Conservation (phyloP, 2,113 vertebrate species). For the Sinocyclocheilus grahami region DNA sequence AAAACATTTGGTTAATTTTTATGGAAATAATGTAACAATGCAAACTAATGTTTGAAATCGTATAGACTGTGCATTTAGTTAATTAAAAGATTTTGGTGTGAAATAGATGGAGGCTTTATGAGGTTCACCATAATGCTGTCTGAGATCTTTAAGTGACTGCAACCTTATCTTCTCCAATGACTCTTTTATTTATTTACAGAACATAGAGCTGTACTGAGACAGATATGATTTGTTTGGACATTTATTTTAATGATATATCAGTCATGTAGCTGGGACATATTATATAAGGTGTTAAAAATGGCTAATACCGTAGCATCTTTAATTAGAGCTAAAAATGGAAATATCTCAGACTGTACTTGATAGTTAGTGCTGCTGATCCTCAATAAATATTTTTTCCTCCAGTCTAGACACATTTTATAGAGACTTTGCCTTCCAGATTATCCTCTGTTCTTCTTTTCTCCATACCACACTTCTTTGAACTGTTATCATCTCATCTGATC, state of each 20-base stretch:
- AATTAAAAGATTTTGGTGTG: too few species aligned
- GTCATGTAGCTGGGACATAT: not conserved
- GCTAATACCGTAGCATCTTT: not conserved
- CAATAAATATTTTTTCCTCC: not conserved
- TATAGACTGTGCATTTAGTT: too few species aligned
- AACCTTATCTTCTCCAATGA: not conserved
- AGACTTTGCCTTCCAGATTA: conserved; percentile 53
- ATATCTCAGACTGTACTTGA: not conserved
- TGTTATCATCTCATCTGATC: conserved; percentile 56
- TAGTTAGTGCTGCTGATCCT: not conserved
- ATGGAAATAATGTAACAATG: not conserved
- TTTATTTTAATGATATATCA: not conserved
- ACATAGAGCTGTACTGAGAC: not conserved
- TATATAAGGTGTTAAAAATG: not conserved
- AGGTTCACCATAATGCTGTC: not conserved
- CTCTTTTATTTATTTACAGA: not conserved
- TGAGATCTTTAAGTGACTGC: not conserved
- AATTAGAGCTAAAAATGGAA: not conserved
- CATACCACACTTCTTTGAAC: conserved; percentile 42
- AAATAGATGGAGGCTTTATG: too few species aligned
- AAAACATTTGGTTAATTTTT: not conserved
- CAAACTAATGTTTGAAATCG: not conserved
- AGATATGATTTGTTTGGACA: not conserved
- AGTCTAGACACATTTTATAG: conserved; percentile 44
- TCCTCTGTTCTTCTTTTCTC: conserved; percentile 51